Evolutionary conservation across 2,888 invertebrate genomes (phyloP).

Genomic region (Drosophila mercatorum): DNA sequence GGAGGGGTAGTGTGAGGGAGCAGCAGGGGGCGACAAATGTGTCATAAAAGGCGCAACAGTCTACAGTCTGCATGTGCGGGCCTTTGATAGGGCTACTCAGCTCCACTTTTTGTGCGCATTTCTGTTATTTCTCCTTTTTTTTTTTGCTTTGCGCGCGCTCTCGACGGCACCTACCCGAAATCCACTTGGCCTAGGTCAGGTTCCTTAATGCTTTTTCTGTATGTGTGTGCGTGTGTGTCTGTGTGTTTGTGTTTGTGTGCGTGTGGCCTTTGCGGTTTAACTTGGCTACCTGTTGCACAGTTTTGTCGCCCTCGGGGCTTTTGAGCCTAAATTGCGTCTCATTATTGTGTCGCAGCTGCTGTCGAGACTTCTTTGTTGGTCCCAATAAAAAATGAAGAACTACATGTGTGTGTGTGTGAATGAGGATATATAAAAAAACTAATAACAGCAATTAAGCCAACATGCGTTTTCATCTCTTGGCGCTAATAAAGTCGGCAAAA

Average conservation of each 20-base stretch:
- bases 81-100: constrained; percentile 62
- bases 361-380: constrained; percentile 19
- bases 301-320: constrained; percentile 41
- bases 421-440: constrained; percentile 33
- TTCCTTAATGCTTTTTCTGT: constrained; percentile 28
- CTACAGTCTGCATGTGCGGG: constrained; percentile 54
- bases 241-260: constrained; percentile 39
- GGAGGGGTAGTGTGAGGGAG: background rate
- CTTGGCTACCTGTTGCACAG: constrained; percentile 71
- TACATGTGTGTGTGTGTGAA: background rate
- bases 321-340: constrained; percentile 58
- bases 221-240: constrained; percentile 22
- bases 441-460: constrained; percentile 74
- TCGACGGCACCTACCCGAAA: constrained; percentile 74
- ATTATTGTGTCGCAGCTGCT: constrained; percentile 70
- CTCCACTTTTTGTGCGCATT: constrained; percentile 44
- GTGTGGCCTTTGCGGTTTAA: constrained; percentile 67
- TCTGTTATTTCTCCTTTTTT: constrained; percentile 11
- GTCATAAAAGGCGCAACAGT: constrained; percentile 74
- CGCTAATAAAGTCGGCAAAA: constrained; percentile 64
- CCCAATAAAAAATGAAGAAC: background rate
- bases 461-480: constrained; percentile 64
- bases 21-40: constrained; percentile 41
- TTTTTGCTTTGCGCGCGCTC: constrained; percentile 2
- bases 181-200: constrained; percentile 79